Evolutionary conservation across 1,140 invertebrate genomes (phyloP).

Genomic region (Tetramorium parvispinum): DNA sequence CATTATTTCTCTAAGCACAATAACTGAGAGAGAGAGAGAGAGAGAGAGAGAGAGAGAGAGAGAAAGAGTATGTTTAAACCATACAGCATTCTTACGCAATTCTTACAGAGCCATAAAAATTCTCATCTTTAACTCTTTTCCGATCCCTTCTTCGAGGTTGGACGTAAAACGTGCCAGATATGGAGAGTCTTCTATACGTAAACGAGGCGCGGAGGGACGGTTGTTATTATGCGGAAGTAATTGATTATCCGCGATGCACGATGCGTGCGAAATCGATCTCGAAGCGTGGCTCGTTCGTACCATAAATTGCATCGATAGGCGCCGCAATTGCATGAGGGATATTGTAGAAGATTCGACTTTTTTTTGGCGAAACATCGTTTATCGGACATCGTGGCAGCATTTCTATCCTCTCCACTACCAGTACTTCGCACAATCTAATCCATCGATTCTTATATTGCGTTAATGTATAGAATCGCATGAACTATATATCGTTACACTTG

Average conservation of each 20-base stretch:
- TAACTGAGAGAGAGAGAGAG: neutral
- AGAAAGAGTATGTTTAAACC: neutral
- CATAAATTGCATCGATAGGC: conserved; percentile 48
- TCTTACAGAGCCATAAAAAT: conserved; percentile 11
- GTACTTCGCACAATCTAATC: neutral
- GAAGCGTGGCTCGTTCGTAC: conserved; percentile 19
- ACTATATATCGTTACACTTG: neutral
- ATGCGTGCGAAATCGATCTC: conserved; percentile 56
- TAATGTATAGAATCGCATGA: conserved; percentile 2
- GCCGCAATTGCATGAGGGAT: neutral
- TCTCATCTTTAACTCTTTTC: conserved; percentile 7
- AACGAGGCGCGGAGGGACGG: conserved; percentile 50
- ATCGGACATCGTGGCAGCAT: neutral
- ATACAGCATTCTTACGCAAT: conserved; percentile 22
- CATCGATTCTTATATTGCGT: neutral
- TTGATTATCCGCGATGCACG: conserved; percentile 42
- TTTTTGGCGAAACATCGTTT: conserved; percentile 7
- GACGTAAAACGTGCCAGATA: neutral
- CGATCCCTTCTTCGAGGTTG: neutral
- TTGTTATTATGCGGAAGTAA: conserved; percentile 53
- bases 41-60: neutral
- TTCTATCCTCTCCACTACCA: neutral
- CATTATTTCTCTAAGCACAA: conserved; percentile 14
- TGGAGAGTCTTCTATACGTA: conserved; percentile 1
- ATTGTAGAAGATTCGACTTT: neutral